Evolutionary conservation across 2,888 invertebrate species (phyloP), one percentile per base, ranked within the genome.

Genomic region (Melieria crassipennis): DNA sequence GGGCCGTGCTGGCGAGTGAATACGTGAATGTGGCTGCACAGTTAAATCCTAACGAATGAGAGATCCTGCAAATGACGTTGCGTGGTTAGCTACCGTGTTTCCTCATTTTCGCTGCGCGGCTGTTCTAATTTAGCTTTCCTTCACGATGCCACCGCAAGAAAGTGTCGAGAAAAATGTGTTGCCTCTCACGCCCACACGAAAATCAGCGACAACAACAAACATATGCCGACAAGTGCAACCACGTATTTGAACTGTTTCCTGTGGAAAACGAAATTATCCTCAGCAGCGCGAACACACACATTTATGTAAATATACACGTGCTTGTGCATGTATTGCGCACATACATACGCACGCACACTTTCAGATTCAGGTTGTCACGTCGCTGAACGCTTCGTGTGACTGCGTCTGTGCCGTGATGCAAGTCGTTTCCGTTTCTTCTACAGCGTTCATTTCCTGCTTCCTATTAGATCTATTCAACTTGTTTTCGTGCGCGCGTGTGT

Each of bases 361-460:
- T n/a, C 9, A 52, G 5, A 52, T 7, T 11, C 52, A 52, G 5
- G 9, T 11, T 7, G 7, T 50, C 50, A 50, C 11, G 11, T 16
- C 11, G 42, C 61, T 62, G 58, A 30, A 42, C 42, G 30, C 13
- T 55, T 42, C 5, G 7, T 65, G 65, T 65, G 43, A 65, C n/a
- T 65, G 65, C 52, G 55, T 16, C 46, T 10, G 58, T 58, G 58
- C 42, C n/a, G 48, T 58, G 52, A 11, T 52, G 66, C 60, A 50
- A 67, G 48, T 58, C 58, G 66, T 60, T 67, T 67, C 66, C 60
- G 66, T 67, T 67, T 67, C 60, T 67, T 50, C 47, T 47, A 60
- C 66, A 57, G 58, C 58, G 58, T 67, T 60, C 66, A 67, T 67
- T 67, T 67, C 66, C 66, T 57, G 7, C n/a, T 67, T 67, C 58